Evolutionary conservation across 35 echinoderm and acorn worm genomes (phyloP).

Genomic region (Ophiothrix spiculata): DNA sequence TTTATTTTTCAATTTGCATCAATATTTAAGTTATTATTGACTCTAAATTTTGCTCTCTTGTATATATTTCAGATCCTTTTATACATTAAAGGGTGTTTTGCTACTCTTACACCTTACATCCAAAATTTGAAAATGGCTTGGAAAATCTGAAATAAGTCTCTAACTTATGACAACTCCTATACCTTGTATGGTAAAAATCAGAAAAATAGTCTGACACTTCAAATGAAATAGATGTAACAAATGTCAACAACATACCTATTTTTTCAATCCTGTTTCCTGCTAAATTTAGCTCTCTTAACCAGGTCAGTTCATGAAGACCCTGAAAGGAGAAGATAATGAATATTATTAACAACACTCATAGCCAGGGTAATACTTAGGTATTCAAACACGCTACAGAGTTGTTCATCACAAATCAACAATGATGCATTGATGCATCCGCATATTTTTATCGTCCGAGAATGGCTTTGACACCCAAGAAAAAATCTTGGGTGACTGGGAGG

Average conservation of each 20-base stretch:
- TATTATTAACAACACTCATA: neutral
- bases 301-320: slow-evolving; percentile 56
- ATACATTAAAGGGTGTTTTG: neutral
- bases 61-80: neutral
- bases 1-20: too few species aligned
- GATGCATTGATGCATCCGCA: too few species aligned
- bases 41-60: too few species aligned
- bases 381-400: too few species aligned
- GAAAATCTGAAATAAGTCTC: neutral
- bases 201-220: neutral
- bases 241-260: slow-evolving; percentile 67
- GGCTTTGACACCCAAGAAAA: too few species aligned
- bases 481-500: too few species aligned
- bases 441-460: too few species aligned
- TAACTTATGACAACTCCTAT: neutral
- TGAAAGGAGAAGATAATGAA: neutral
- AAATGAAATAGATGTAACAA: neutral
- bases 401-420: too few species aligned
- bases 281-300: slow-evolving; percentile 70
- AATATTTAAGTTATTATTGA: too few species aligned
- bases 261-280: slow-evolving; percentile 91
- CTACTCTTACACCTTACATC: neutral
- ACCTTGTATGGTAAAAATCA: neutral
- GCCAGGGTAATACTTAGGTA: too few species aligned
- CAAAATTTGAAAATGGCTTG: neutral